Conservation (phyloP, 1,140 invertebrate genomes). For the Bilobella aurantiaca region DNA sequence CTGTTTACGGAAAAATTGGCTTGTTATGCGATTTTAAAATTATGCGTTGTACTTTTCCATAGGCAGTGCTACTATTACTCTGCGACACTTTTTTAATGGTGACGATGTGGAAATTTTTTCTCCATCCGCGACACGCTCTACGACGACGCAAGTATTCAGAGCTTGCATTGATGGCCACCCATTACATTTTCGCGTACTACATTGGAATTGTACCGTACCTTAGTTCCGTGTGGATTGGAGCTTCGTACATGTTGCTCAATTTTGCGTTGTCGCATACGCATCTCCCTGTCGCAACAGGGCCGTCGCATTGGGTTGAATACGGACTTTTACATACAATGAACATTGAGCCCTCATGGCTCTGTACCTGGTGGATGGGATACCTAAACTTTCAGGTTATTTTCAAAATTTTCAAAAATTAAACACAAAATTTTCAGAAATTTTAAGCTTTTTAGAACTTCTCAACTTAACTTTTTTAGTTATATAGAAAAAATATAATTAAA, state of each 20-base stretch:
- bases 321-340: constrained; percentile 22
- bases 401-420: too few relatives aligned
- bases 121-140: constrained; percentile 31
- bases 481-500: too few relatives aligned
- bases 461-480: too few relatives aligned
- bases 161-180: constrained; percentile 26
- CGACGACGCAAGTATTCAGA: constrained; percentile 15
- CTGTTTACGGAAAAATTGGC: neutral
- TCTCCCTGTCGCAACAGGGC: constrained; percentile 16
- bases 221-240: constrained; percentile 29
- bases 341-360: constrained; percentile 3
- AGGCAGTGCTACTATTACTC: constrained; percentile 24
- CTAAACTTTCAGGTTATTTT: constrained; percentile 26
- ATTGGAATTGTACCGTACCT: constrained; percentile 27
- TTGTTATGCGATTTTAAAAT: neutral
- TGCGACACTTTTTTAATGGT: constrained; percentile 32
- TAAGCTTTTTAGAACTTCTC: too few relatives aligned
- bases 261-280: constrained; percentile 25
- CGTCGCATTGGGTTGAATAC: constrained; percentile 27
- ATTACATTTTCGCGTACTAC: constrained; percentile 28
- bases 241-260: constrained; percentile 24
- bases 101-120: constrained; percentile 32
- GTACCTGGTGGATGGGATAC: constrained; percentile 29
- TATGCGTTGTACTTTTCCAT: neutral
- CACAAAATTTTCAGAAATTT: too few relatives aligned